Percentiles rank a stretch among this genome's conserved stretches.
Conservation (phyloP, 2,797 vertebrate genomes). For the Vireo griseus region DNA sequence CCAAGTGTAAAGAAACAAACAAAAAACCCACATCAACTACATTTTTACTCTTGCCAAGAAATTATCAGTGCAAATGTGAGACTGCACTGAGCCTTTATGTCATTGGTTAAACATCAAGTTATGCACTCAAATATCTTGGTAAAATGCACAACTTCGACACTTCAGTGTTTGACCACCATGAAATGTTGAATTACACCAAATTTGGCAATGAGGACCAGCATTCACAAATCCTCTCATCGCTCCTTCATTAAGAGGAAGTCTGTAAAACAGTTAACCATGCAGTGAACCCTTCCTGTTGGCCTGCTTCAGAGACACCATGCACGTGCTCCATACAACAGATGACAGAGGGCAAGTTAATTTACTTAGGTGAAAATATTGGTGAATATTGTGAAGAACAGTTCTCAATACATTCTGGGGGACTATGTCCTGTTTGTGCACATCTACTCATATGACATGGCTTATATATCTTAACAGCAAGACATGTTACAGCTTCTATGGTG, state of each 20-base stretch:
- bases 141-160: background rate
- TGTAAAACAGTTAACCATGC: constrained; percentile 1
- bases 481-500: background rate
- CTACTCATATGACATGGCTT: background rate
- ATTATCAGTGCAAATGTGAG: background rate
- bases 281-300: constrained; percentile 6
- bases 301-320: background rate
- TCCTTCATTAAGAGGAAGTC: background rate
- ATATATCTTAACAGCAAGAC: background rate
- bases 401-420: background rate
- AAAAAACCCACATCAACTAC: background rate
- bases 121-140: background rate
- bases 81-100: background rate
- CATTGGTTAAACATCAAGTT: background rate
- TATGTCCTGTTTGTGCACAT: background rate
- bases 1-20: background rate
- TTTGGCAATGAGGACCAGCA: background rate
- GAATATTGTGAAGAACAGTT: background rate
- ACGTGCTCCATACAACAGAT: background rate
- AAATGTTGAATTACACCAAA: background rate
- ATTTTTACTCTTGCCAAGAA: background rate
- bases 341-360: background rate
- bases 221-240: background rate
- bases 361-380: background rate
- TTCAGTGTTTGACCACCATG: background rate